Evolutionary conservation across 2,888 invertebrate genomes (phyloP).

Genomic region (Dugesia japonica): DNA sequence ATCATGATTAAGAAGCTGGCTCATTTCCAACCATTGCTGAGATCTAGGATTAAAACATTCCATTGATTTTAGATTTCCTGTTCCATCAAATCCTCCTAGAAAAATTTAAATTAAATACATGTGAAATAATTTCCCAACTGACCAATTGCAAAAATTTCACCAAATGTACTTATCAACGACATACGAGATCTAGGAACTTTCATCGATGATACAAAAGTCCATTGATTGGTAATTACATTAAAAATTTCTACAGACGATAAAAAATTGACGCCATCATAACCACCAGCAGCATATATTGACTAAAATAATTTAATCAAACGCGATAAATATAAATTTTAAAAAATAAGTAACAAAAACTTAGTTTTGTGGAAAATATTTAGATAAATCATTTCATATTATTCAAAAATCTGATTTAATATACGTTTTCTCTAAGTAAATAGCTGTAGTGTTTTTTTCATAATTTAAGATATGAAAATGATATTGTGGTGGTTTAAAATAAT

Average conservation of each 20-base stretch:
- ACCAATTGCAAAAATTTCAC: conserved; percentile 55
- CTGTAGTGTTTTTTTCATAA: too few species aligned
- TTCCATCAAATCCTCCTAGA: conserved; percentile 60
- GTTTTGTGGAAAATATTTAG: too few species aligned
- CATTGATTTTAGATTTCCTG: conserved; percentile 64
- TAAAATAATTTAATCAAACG: background rate
- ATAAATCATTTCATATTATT: too few species aligned
- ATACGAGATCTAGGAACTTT: conserved; percentile 66
- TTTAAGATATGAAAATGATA: too few species aligned
- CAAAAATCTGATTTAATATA: too few species aligned
- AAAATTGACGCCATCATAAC: conserved; percentile 69
- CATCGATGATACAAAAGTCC: conserved; percentile 65
- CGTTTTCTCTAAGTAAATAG: too few species aligned
- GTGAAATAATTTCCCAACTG: background rate
- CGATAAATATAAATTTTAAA: too few species aligned
- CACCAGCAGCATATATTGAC: conserved; percentile 37
- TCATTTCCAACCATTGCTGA: conserved; percentile 60
- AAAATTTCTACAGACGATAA: conserved; percentile 66
- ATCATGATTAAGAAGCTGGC: conserved; percentile 68
- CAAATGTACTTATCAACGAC: conserved; percentile 66
- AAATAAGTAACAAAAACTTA: too few species aligned
- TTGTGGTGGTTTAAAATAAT: too few species aligned
- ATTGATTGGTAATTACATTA: conserved; percentile 60
- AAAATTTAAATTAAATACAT: background rate
- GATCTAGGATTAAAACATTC: conserved; percentile 63